Base-by-base conservation (phyloP, 2,113 vertebrate genomes). In the Psephotus haematonotus region DNA sequence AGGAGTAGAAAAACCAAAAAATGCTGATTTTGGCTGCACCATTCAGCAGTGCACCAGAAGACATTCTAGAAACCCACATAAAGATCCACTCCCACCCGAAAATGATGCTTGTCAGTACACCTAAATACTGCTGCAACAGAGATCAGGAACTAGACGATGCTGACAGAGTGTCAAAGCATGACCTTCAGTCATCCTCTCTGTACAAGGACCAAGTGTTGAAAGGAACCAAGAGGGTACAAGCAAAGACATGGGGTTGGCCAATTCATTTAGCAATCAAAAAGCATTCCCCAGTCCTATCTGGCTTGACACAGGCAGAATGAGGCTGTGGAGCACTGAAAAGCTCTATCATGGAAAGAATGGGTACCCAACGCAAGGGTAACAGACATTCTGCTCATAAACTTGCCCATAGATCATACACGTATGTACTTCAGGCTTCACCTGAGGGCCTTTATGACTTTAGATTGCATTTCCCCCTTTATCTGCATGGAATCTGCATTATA, bases 381-480 rank as follows among this genome's bases (percentile, higher is more conserved):
- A 43, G 24, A 74, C 9, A 62, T 47, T 90, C 64, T 52, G 11
- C 43, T 10, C 44, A 53, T 23, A 55, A 29, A 59, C 3, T 16
- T 18, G 4, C 15, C 70, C 8, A 22, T 11, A 7, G 15, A 23
- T 43, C 29, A 27, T 1, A 16, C 3, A 31, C 7, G 4, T 9
- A 20, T 1, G 2, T 7, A 49, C 13, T 43, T 77, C 46, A 67
- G 17, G 49, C 28, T 64, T 94, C 60, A 80, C n/a, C 19, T 12
- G 4, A 43, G 62, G 35, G 39, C 20, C 44, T 71, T 82, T 33
- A 50, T 1, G 6, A 28, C 1, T 5, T n/a, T 1, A 44, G 29
- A 10, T 39, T 0, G 57, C 33, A 20, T 39, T 35, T 0, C 0
- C 1, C 9, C 6, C 10, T 55, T 19, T 8, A 15, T 43, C 52